A percentile compares a stretch with the other conserved stretches of the same genome.
phyloP scores from a whole-genome alignment of 2,888 invertebrate genomes.

The Spialia ferax region DNA sequence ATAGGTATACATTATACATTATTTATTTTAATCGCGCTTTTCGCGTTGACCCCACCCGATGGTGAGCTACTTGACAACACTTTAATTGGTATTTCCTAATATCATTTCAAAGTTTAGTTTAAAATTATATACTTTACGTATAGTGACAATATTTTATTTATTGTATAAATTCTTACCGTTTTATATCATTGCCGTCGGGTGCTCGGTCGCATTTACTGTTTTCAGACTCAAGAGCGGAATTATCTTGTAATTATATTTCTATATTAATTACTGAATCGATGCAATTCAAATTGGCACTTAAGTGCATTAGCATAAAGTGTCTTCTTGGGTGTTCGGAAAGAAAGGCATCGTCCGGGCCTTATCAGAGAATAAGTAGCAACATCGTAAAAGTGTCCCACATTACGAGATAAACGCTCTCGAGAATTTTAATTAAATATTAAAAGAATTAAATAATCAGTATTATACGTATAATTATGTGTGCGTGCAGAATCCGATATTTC shows the following conservation, averaged over 20 bases:
- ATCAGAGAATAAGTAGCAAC: conserved; percentile 83
- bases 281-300: conserved; percentile 77
- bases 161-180: conserved; percentile 53
- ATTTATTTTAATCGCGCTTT: conserved; percentile 62
- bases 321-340: conserved; percentile 72
- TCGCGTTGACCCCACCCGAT: conserved; percentile 43
- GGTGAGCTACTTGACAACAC: conserved; percentile 53
- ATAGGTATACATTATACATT: conserved; percentile 61
- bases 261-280: conserved; percentile 73
- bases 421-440: conserved; percentile 87
- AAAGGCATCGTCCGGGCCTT: conserved; percentile 69
- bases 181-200: conserved; percentile 69
- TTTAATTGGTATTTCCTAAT: conserved; percentile 82
- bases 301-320: conserved; percentile 73
- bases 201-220: conserved; percentile 76
- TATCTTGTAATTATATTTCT: conserved; percentile 84
- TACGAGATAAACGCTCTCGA: conserved; percentile 84
- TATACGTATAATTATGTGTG: conserved; percentile 83
- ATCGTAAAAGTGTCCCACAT: conserved; percentile 86
- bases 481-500: conserved; percentile 72
- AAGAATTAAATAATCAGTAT: conserved; percentile 86
- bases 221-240: conserved; percentile 78
- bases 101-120: conserved; percentile 75
- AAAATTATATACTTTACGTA: conserved; percentile 25
- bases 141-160: conserved; percentile 24